phyloP scores from a whole-genome alignment of 1,140 invertebrate genomes.

The Fopius arisanus region DNA sequence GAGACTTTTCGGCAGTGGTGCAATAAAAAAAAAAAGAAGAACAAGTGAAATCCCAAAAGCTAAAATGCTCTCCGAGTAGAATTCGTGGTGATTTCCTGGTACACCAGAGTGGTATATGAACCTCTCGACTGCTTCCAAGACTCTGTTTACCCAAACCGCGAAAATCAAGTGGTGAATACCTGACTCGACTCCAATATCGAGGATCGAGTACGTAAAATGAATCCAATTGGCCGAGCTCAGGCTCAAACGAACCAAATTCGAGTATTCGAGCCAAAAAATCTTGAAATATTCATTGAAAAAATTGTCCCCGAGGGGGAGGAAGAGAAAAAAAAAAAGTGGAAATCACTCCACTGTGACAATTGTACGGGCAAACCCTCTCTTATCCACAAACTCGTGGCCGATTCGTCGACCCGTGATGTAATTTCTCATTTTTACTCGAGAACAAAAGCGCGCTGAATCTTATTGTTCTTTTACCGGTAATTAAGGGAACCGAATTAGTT shows the following conservation, averaged over 20 bases:
- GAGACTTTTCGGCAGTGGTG: slow-evolving; percentile 11
- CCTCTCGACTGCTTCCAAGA: slow-evolving; percentile 2
- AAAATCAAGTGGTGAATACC: slow-evolving; percentile 24
- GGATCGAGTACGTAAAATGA: slow-evolving; percentile 24
- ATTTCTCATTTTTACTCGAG: slow-evolving; percentile 62
- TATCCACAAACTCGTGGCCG: slow-evolving; percentile 1
- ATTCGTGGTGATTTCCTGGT: neutral
- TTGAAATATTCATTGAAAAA: neutral
- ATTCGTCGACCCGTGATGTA: slow-evolving; percentile 55
- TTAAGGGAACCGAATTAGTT: slow-evolving; percentile 62
- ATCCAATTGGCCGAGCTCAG: neutral
- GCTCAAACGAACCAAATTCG: neutral
- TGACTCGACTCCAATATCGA: slow-evolving; percentile 26
- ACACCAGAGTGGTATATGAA: neutral
- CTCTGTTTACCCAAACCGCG: slow-evolving; percentile 25
- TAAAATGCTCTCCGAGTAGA: neutral
- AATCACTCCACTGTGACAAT: slow-evolving; percentile 12
- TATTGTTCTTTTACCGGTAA: slow-evolving; percentile 64
- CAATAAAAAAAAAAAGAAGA: neutral
- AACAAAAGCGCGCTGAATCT: slow-evolving; percentile 63
- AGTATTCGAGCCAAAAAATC: neutral
- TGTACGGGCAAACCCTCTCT: neutral
- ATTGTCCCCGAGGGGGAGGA: no score
- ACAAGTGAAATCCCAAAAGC: neutral
- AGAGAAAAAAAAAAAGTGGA: slow-evolving; percentile 17